Base-by-base conservation (phyloP, 1,140 invertebrate species). In the Zaprionus capensis region DNA sequence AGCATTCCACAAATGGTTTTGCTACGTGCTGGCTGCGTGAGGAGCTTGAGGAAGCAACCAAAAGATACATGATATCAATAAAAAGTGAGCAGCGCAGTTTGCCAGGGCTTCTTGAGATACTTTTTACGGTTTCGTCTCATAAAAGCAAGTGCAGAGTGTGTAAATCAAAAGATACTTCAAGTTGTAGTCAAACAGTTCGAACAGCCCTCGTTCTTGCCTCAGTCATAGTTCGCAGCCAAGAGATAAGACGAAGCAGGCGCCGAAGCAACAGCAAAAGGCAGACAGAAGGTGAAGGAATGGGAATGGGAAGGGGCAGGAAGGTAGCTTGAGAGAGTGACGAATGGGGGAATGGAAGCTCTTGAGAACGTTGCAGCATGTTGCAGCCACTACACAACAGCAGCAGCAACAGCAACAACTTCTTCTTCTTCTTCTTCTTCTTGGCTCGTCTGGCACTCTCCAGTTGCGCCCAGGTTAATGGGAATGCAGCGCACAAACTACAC, bases 341-440 rank as follows among this genome's bases (percentile, higher is more conserved):
- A 55, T 57, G 53, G 24, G 31, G 26, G 26, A 17, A 24, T 71
- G 73, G 24, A 22, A 49, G 61, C 70, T 58, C 41, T 73, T 68
- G 78, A 78, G 76, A 88, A 84, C 84, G 81, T 88, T 83, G 78
- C 84, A 87, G 81, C 84, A 83, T 83, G 73, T 79, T 80, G 82
- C 59, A 53, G 44, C 31, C 44, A 64, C 26, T n/a, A 22, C 41
- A 72, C 73, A 69, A 58, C 41, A 22, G 36, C 62, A 41, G 7
- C 26, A 28, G 26, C 26, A 28, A 28, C 5, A 31, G 7, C 28
- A 31, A 31, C 28, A 9, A 2, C 28, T 9, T 46, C 44, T 63
- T 44, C 28, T 34, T 34, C n/a, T n/a, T n/a, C 28, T 9, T 46
- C 44, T 63, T 44, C 34, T 38, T 12, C 36, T 38, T 38, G 36